A percentile compares a stretch with the other conserved stretches of the same genome.
Conservation (phyloP, 2,113 vertebrate species). For the Apteryx owenii region DNA sequence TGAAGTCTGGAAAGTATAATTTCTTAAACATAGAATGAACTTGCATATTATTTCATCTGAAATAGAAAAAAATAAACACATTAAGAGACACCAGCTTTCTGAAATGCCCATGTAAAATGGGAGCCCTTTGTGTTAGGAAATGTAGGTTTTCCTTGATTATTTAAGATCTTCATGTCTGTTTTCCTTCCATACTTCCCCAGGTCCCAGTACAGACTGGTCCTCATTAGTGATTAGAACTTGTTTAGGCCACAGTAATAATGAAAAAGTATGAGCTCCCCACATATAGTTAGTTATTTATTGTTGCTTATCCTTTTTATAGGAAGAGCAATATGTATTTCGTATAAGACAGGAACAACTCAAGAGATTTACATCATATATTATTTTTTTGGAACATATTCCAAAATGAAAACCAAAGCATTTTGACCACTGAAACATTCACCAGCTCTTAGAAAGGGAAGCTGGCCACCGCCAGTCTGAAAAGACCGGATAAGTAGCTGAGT, state of each 20-base stretch:
- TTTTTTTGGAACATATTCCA: not conserved
- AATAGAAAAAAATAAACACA: not conserved
- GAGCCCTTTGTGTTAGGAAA: fast-evolving
- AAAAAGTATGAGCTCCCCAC: not conserved
- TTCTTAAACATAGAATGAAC: not conserved
- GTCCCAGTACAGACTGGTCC: fast-evolving
- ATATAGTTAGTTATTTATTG: fast-evolving
- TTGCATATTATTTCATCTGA: not conserved
- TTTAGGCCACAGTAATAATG: not conserved
- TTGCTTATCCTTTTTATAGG: not conserved
- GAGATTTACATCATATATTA: too few relatives aligned
- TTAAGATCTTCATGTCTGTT: not conserved
- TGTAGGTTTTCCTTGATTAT: not conserved
- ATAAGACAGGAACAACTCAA: not conserved
- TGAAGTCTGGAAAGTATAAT: not conserved
- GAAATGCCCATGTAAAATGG: not conserved
- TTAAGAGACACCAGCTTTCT: not conserved
- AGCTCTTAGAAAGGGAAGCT: fast-evolving
- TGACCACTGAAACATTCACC: not conserved
- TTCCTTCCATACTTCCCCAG: not conserved
- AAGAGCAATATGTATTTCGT: not conserved
- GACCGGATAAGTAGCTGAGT: not conserved
- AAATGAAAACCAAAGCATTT: not conserved
- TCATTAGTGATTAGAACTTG: not conserved
- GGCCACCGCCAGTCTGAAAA: not conserved